Percentiles rank a stretch among this genome's conserved stretches.
Conservation (phyloP, 2,797 vertebrate species). For the Carapus acus region DNA sequence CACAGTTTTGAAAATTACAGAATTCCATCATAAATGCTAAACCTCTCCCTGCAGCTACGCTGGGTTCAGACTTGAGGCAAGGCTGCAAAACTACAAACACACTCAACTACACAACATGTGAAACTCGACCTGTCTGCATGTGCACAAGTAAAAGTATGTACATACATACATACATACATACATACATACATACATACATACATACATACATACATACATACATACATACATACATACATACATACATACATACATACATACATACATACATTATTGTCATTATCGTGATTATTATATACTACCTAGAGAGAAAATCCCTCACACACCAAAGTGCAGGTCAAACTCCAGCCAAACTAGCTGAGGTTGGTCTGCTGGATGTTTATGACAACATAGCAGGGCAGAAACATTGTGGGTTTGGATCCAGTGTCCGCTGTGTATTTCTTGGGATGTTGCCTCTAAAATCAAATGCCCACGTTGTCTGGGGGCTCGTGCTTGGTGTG, state of each 20-base stretch:
- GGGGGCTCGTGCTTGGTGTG: not conserved
- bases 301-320: too few species aligned
- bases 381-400: conserved; percentile 21
- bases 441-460: not conserved
- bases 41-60: conserved; percentile 48
- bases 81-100: conserved; percentile 38
- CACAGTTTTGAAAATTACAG: conserved; percentile 73
- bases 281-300: too few species aligned
- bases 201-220: not conserved
- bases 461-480: not conserved
- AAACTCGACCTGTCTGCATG: too few species aligned
- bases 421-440: not conserved
- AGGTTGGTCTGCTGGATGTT: too few species aligned
- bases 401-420: conserved; percentile 11
- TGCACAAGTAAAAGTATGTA: conserved; percentile 11
- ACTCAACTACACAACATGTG: conserved; percentile 20
- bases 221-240: conserved; percentile 5
- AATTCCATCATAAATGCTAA: conserved; percentile 73
- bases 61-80: conserved; percentile 62
- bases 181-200: conserved; percentile 2
- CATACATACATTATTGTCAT: conserved; percentile 1
- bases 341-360: too few species aligned
- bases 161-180: conserved; percentile 7
- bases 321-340: too few species aligned
- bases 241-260: not conserved